phyloP scores from a whole-genome alignment of 2,888 invertebrate species.

The Fabriciana adippe region DNA sequence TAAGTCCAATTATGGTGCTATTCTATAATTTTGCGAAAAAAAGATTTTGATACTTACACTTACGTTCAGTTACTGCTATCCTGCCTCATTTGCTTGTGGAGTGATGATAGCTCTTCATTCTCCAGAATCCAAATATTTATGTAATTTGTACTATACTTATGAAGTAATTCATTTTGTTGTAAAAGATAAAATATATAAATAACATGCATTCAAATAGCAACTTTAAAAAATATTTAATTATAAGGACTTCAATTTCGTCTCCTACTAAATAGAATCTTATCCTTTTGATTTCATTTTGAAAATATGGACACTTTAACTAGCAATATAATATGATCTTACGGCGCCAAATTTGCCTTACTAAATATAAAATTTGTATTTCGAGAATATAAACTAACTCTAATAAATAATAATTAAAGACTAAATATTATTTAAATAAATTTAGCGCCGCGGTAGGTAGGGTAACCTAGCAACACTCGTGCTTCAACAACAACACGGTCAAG shows the following conservation, averaged over 20 bases:
- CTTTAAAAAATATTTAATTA: slow-evolving; percentile 13
- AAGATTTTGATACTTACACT: slow-evolving; percentile 37
- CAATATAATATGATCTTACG: slow-evolving; percentile 45
- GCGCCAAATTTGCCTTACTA: slow-evolving; percentile 58
- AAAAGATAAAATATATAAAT: slow-evolving; percentile 26
- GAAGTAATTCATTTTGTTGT: slow-evolving; percentile 27
- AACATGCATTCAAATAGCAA: slow-evolving; percentile 37
- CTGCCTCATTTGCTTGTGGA: slow-evolving; percentile 34
- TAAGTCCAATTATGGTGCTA: slow-evolving; percentile 53
- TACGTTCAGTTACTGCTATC: slow-evolving; percentile 40
- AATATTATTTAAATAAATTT: slow-evolving; percentile 50
- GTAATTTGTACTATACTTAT: slow-evolving; percentile 44
- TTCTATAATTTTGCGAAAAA: slow-evolving; percentile 29
- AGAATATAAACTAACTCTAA: slow-evolving; percentile 41
- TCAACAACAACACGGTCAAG: slow-evolving; percentile 76
- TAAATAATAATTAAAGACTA: slow-evolving; percentile 44
- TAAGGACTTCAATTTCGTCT: slow-evolving; percentile 18
- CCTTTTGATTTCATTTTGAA: slow-evolving; percentile 24
- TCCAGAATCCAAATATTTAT: slow-evolving; percentile 36
- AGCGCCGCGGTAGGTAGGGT: slow-evolving; percentile 65
- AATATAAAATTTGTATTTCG: slow-evolving; percentile 43
- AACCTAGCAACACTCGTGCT: slow-evolving; percentile 78
- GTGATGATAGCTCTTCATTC: slow-evolving; percentile 36
- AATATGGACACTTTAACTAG: slow-evolving; percentile 26
- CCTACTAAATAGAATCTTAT: slow-evolving; percentile 25